Conservation (phyloP, 2,113 vertebrate genomes). For the Gobius niger region DNA sequence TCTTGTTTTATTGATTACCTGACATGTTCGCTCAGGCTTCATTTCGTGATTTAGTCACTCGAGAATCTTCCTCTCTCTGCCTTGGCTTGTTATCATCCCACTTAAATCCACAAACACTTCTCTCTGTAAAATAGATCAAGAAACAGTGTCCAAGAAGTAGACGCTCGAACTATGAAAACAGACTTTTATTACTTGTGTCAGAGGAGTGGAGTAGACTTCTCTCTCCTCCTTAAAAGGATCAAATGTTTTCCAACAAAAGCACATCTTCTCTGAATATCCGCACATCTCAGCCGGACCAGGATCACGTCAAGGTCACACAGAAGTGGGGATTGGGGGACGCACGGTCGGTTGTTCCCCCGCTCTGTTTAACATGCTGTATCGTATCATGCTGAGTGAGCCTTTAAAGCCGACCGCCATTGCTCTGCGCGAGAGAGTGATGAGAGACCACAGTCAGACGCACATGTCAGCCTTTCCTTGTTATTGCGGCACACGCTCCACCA, state of each 20-base stretch:
- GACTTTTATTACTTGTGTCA: constrained; percentile 48
- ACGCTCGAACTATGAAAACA: constrained; percentile 40
- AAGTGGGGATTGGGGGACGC: constrained; percentile 20
- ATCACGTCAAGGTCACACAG: constrained; percentile 55
- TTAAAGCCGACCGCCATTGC: constrained; percentile 52
- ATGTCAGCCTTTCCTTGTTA: constrained; percentile 55
- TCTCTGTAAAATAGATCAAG: background rate
- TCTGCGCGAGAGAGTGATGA: constrained; percentile 50
- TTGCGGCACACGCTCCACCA: constrained; percentile 41
- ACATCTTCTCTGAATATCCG: constrained; percentile 47
- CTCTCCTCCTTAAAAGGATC: constrained; percentile 35
- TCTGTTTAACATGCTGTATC: constrained; percentile 54
- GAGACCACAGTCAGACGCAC: constrained; percentile 54
- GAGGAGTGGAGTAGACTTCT: constrained; percentile 37
- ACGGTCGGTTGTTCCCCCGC: constrained; percentile 30
- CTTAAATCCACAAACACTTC: too few relatives aligned
- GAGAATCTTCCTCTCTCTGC: too few relatives aligned
- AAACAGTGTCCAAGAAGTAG: constrained; percentile 26
- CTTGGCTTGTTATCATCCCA: too few relatives aligned
- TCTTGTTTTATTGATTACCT: too few relatives aligned
- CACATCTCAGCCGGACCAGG: constrained; percentile 38
- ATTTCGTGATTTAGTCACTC: too few relatives aligned
- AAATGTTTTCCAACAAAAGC: constrained; percentile 50
- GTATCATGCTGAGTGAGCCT: constrained; percentile 65
- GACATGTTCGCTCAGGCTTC: too few relatives aligned